phyloP scores from a whole-genome alignment of 2,113 vertebrate species.

The Oncorhynchus kisutch region DNA sequence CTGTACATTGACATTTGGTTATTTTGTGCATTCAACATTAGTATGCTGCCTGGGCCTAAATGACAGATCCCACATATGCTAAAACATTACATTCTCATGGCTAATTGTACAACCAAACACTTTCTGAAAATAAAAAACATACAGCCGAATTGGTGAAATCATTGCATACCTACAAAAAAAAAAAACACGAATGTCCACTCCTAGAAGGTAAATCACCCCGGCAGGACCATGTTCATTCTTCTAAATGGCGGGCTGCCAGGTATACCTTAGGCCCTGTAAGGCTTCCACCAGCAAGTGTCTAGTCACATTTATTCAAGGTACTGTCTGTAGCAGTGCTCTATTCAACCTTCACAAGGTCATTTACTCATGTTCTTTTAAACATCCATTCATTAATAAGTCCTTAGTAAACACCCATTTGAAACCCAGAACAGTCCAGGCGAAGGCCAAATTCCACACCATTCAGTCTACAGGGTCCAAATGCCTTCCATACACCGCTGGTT shows the following conservation, averaged over 20 bases:
- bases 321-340: constrained; percentile 73
- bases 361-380: constrained; percentile 50
- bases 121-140: constrained; percentile 49
- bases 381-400: constrained; percentile 40
- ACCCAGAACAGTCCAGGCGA: constrained; percentile 45
- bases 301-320: constrained; percentile 72
- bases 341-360: constrained; percentile 53
- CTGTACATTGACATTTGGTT: constrained; percentile 88
- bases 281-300: constrained; percentile 52
- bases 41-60: constrained; percentile 77
- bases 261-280: constrained; percentile 61
- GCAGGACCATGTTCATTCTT: constrained; percentile 51
- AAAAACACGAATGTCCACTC: constrained; percentile 44
- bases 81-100: constrained; percentile 72
- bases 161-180: constrained; percentile 58
- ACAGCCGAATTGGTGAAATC: constrained; percentile 57
- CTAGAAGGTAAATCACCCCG: constrained; percentile 65
- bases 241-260: constrained; percentile 54
- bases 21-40: constrained; percentile 83
- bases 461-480: constrained; percentile 15
- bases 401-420: constrained; percentile 47
- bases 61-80: constrained; percentile 69
- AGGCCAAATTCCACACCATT: constrained; percentile 26
- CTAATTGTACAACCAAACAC: constrained; percentile 65
- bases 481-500: constrained; percentile 14